A percentile compares a stretch with the other conserved stretches of the same genome.
These are phyloP conservation scores for Verasper variegatus DNA, from an alignment of 2,113 vertebrate genomes.

Conservation along the genomic window DNA sequence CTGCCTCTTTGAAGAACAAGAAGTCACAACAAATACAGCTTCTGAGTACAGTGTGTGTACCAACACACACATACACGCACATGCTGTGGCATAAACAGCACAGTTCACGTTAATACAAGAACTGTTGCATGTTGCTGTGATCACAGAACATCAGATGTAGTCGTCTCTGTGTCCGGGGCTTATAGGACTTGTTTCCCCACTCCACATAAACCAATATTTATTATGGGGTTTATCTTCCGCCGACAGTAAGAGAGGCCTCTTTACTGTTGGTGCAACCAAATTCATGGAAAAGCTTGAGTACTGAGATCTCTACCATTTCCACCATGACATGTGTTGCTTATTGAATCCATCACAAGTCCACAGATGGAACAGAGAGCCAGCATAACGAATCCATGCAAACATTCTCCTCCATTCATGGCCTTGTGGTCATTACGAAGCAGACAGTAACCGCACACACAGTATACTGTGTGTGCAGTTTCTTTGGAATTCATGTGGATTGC, in stretches of 20 bases:
- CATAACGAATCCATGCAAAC: too few relatives aligned
- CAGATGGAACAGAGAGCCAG: too few relatives aligned
- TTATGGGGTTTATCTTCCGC: background rate
- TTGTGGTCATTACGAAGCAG: too few relatives aligned
- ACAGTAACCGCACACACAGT: too few relatives aligned
- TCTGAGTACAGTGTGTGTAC: background rate
- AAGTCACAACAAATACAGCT: constrained; percentile 14
- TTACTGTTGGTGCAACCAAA: background rate
- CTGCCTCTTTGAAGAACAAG: background rate
- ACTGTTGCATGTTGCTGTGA: too few relatives aligned
- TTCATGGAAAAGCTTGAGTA: background rate
- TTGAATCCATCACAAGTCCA: too few relatives aligned
- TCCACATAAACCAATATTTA: background rate
- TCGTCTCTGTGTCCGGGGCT: background rate
- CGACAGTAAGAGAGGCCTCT: background rate
- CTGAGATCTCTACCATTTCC: background rate
- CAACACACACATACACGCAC: background rate
- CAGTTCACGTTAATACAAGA: background rate
- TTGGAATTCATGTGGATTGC: too few relatives aligned
- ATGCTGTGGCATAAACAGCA: background rate
- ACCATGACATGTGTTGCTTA: too few relatives aligned
- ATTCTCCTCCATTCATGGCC: too few relatives aligned
- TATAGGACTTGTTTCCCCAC: background rate
- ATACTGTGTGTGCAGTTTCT: too few relatives aligned
- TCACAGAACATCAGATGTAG: too few relatives aligned